Evolutionary conservation across 2,797 vertebrate genomes (phyloP).

Genomic region (Cirrhinus molitorella): DNA sequence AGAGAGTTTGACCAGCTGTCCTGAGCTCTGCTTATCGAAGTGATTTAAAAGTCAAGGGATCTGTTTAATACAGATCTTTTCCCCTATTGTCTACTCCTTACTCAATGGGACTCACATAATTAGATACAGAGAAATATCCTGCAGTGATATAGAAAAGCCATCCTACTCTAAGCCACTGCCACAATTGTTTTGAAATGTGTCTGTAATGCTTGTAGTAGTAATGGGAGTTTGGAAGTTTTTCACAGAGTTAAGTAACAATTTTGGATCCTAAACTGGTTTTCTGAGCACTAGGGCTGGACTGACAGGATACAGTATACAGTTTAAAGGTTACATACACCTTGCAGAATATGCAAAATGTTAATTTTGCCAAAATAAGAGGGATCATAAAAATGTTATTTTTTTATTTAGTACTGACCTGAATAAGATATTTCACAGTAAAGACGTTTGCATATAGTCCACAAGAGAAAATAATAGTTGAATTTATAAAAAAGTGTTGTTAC

Average conservation of each 20-base stretch:
- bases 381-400: too few relatives aligned
- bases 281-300: not conserved
- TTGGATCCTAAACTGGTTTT: not conserved
- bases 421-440: too few relatives aligned
- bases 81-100: not conserved
- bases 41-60: constrained; percentile 6
- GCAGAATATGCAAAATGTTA: too few relatives aligned
- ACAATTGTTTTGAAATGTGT: constrained; percentile 44
- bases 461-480: too few relatives aligned
- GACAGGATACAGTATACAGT: not conserved
- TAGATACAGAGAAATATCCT: not conserved
- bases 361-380: not conserved
- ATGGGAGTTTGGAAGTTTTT: constrained; percentile 24
- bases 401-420: too few relatives aligned
- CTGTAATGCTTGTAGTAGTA: constrained; percentile 31
- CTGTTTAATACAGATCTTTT: not conserved
- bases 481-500: too few relatives aligned
- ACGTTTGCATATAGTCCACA: too few relatives aligned
- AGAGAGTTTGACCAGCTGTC: constrained; percentile 14
- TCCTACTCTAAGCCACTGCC: not conserved
- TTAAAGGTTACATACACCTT: not conserved
- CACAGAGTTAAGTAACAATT: too few relatives aligned
- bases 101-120: not conserved
- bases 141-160: not conserved
- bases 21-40: constrained; percentile 1